These are phyloP conservation scores for Bombus confusus DNA, from an alignment of 1,140 invertebrate genomes.

Conservation along the genomic window DNA sequence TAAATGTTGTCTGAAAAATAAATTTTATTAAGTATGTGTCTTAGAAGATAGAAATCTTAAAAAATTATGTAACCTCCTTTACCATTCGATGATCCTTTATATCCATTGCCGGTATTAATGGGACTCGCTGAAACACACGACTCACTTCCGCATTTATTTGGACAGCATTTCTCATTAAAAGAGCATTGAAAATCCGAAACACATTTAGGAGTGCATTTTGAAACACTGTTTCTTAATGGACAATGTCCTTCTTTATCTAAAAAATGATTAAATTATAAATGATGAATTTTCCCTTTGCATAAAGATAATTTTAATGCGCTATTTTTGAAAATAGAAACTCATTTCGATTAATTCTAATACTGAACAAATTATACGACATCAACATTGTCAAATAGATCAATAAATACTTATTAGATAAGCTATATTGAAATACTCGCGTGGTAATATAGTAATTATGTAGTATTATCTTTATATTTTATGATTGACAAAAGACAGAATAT, in stretches of 20 bases:
- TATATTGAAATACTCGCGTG: background rate
- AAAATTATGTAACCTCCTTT: slow-evolving; percentile 26
- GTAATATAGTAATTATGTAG: background rate
- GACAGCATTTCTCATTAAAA: slow-evolving; percentile 86
- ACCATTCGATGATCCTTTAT: slow-evolving; percentile 69
- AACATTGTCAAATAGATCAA: background rate
- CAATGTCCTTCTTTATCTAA: slow-evolving; percentile 82
- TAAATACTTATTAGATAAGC: background rate
- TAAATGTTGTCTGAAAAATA: slow-evolving; percentile 84
- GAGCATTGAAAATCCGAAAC: slow-evolving; percentile 85
- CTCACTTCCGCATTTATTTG: slow-evolving; percentile 86
- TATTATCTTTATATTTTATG: background rate
- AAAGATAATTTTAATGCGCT: background rate
- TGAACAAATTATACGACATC: background rate
- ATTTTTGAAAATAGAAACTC: background rate
- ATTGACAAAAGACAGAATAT: background rate
- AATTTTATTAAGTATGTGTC: background rate
- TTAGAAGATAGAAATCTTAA: background rate
- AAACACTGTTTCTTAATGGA: slow-evolving; percentile 85
- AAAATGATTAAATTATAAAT: background rate
- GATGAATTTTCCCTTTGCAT: background rate
- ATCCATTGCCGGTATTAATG: slow-evolving; percentile 75
- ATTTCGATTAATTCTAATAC: background rate
- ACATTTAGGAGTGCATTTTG: slow-evolving; percentile 86
- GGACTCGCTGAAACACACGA: slow-evolving; percentile 84